Evolutionary conservation across 2,113 vertebrate genomes (phyloP).

Genomic region (Labrus mixtus): DNA sequence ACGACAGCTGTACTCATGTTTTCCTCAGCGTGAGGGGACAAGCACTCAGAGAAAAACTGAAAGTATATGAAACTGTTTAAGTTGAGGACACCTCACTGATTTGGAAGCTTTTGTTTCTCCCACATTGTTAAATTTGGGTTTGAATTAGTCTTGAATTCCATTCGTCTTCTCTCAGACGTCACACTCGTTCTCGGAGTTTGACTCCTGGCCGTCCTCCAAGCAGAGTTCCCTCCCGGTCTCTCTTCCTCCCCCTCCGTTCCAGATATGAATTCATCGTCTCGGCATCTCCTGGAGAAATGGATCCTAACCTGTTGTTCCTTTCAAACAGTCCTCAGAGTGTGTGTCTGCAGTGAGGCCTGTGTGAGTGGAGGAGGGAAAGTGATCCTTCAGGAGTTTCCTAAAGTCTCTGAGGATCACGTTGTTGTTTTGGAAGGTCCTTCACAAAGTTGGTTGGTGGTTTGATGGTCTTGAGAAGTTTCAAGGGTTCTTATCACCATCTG

Average conservation of each 20-base stretch:
- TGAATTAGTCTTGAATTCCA: neutral
- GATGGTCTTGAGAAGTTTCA: neutral
- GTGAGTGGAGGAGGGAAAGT: neutral
- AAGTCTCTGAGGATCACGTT: neutral
- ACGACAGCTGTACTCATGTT: neutral
- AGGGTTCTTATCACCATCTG: neutral
- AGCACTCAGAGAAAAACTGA: neutral
- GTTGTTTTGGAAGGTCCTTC: neutral
- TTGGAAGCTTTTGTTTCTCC: too few relatives aligned
- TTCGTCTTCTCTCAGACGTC: neutral
- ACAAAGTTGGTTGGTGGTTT: too few relatives aligned
- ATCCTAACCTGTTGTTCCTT: conserved; percentile 46
- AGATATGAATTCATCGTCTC: conserved; percentile 33
- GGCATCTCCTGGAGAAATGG: conserved; percentile 3
- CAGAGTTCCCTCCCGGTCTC: neutral
- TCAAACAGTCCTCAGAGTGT: conserved; percentile 31
- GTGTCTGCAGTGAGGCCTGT: neutral
- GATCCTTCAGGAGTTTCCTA: neutral
- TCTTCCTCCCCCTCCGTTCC: neutral
- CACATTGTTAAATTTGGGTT: neutral
- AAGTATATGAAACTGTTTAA: neutral
- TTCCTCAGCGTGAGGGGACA: neutral
- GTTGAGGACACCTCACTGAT: too few relatives aligned
- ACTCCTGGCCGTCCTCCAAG: neutral
- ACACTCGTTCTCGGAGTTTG: neutral